A percentile compares a stretch with the other conserved stretches of the same genome.
phyloP scores from a whole-genome alignment of 1,140 invertebrate species.

The Choristoneura fumiferana region DNA sequence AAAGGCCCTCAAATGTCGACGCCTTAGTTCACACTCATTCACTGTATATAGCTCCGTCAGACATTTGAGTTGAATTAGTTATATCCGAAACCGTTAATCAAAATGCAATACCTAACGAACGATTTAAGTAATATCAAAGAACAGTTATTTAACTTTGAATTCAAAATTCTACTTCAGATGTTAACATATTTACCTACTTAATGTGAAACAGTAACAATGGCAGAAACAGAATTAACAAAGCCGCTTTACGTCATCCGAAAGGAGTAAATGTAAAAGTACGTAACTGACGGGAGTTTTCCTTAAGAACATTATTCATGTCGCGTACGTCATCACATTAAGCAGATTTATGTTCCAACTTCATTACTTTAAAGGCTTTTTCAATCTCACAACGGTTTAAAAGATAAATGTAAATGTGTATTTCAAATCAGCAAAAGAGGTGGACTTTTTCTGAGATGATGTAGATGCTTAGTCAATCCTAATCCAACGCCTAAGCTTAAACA shows the following conservation, averaged over 20 bases:
- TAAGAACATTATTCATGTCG: constrained; percentile 57
- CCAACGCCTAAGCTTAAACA: not conserved
- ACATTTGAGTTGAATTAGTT: too few species aligned
- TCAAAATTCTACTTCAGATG: too few species aligned
- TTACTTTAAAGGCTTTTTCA: constrained; percentile 26
- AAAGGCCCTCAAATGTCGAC: too few species aligned
- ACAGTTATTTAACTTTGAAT: too few species aligned
- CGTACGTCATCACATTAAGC: constrained; percentile 34
- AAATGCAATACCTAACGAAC: too few species aligned
- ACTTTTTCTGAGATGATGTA: not conserved
- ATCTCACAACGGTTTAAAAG: constrained; percentile 16
- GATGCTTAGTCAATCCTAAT: not conserved
- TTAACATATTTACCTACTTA: too few species aligned
- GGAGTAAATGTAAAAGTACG: constrained; percentile 15
- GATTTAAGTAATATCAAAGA: too few species aligned
- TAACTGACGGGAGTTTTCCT: constrained; percentile 33
- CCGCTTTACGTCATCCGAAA: constrained; percentile 17
- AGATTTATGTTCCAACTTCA: constrained; percentile 31
- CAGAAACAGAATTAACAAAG: constrained; percentile 17
- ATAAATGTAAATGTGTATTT: constrained; percentile 18
- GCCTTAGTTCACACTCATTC: too few species aligned
- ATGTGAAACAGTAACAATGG: not conserved
- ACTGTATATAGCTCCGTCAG: too few species aligned
- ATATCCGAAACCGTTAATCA: too few species aligned
- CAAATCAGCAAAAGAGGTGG: constrained; percentile 3